phyloP scores from a whole-genome alignment of 1,140 invertebrate species.

The Drosophila simulans region DNA sequence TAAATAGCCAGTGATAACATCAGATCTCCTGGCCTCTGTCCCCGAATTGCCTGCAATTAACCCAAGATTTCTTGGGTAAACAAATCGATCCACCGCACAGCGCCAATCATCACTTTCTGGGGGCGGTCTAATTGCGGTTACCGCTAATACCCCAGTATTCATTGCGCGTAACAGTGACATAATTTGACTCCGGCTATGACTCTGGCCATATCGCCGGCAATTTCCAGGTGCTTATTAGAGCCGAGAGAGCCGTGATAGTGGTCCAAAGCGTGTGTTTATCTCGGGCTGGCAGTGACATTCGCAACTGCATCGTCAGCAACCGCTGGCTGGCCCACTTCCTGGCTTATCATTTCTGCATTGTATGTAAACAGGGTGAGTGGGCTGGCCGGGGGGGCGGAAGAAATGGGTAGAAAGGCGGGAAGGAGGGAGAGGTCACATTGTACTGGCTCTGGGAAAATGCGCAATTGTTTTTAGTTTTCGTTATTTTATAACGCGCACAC shows the following conservation, averaged over 20 bases:
- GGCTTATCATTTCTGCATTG: constrained; percentile 59
- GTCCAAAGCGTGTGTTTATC: constrained; percentile 16
- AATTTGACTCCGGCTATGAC: constrained; percentile 54
- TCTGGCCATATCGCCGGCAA: not conserved
- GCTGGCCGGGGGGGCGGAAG: not conserved
- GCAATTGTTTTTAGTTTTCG: constrained; percentile 67
- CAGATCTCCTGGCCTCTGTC: not conserved
- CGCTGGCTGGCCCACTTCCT: constrained; percentile 58
- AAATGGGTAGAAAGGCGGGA: not conserved
- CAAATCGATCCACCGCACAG: constrained; percentile 14
- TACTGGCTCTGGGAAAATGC: constrained; percentile 63
- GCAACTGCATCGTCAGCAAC: constrained; percentile 36
- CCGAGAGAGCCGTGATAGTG: constrained; percentile 36
- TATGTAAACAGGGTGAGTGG: constrained; percentile 45
- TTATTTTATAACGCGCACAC: constrained; percentile 15
- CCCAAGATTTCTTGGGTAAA: constrained; percentile 22
- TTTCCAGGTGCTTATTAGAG: constrained; percentile 72
- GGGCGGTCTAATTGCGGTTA: constrained; percentile 62
- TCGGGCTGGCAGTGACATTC: constrained; percentile 64
- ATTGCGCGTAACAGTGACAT: constrained; percentile 82
- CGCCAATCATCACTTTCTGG: constrained; percentile 39
- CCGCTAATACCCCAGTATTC: constrained; percentile 61
- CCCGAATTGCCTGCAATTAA: not conserved
- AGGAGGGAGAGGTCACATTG: constrained; percentile 10
- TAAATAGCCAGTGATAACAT: not conserved